Evolutionary conservation across 2,888 invertebrate genomes (phyloP).

Genomic region (Aplocera efformata): DNA sequence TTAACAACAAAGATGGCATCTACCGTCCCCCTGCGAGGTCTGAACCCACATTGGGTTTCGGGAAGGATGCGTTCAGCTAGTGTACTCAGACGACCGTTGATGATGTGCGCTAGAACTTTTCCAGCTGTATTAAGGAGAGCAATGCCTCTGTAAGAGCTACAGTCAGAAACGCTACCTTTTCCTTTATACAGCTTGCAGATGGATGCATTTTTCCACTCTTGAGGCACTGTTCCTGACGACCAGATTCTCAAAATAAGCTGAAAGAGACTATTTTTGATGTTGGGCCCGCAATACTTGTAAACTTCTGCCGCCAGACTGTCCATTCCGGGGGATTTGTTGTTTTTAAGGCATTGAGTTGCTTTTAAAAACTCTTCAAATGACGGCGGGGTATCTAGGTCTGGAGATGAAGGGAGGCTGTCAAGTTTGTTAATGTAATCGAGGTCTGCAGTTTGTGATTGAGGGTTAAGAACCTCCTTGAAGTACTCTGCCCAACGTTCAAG

Average conservation of each 20-base stretch:
- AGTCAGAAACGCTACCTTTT: no score
- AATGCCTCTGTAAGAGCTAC: constrained; percentile 10
- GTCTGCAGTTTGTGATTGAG: neutral
- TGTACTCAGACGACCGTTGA: constrained; percentile 8
- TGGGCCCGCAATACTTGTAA: constrained; percentile 14
- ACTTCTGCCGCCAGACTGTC: constrained; percentile 13
- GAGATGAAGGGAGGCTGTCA: neutral
- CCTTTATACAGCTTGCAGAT: constrained; percentile 16
- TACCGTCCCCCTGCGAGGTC: constrained; percentile 3
- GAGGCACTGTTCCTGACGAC: constrained; percentile 3
- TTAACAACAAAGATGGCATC: constrained; percentile 4
- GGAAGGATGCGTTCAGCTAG: neutral
- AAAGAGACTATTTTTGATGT: constrained; percentile 2
- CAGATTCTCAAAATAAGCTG: constrained; percentile 1
- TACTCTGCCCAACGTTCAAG: constrained; percentile 18
- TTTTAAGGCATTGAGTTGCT: constrained; percentile 3
- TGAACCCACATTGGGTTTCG: constrained; percentile 4
- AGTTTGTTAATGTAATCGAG: constrained; percentile 1
- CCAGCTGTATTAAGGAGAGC: constrained; percentile 12
- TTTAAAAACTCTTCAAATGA: constrained; percentile 5
- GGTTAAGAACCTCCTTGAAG: constrained; percentile 16
- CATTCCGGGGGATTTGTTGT: constrained; percentile 4
- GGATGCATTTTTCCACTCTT: constrained; percentile 13
- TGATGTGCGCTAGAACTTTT: neutral
- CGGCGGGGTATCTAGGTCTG: constrained; percentile 2